phyloP scores from a whole-genome alignment of 2,113 vertebrate genomes.

The Tachycineta bicolor region DNA sequence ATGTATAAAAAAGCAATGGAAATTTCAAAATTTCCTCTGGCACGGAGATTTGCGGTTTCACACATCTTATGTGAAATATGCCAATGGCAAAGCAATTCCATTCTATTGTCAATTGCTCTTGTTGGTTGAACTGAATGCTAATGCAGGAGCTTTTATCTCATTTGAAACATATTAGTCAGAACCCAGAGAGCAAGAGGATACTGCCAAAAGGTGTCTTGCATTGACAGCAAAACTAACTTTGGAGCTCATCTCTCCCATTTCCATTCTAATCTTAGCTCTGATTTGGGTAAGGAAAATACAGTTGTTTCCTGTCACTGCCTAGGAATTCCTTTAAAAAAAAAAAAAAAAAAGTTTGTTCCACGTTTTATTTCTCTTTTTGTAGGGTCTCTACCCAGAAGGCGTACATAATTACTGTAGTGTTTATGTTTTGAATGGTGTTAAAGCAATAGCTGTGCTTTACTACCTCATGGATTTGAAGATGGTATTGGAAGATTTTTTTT shows the following conservation, averaged over 20 bases:
- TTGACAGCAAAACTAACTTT: not conserved
- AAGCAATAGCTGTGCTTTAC: not conserved
- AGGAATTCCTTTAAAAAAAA: not conserved
- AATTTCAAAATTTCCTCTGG: conserved; percentile 33
- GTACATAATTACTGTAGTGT: not conserved
- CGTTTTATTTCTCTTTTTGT: not conserved
- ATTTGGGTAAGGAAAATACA: not conserved
- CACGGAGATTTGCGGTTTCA: not conserved
- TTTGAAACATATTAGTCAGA: not conserved
- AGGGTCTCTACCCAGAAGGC: not conserved
- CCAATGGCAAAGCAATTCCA: conserved; percentile 43
- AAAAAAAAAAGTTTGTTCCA: not conserved
- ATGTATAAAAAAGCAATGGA: not conserved
- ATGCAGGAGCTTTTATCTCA: conserved; percentile 27
- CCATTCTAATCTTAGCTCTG: not conserved
- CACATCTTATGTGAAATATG: not conserved
- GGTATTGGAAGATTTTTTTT: not conserved
- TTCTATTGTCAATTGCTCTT: not conserved
- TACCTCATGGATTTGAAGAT: not conserved
- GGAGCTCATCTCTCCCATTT: not conserved
- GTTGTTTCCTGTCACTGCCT: not conserved
- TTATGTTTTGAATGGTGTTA: not conserved
- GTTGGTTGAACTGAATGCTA: conserved; percentile 41
- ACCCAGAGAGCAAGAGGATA: not conserved
- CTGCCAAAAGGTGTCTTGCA: conserved; percentile 28